A percentile compares a stretch with the other conserved stretches of the same genome.
These are phyloP conservation scores for Plotosus lineatus DNA, from an alignment of 2,113 vertebrate species.

Conservation along the genomic window DNA sequence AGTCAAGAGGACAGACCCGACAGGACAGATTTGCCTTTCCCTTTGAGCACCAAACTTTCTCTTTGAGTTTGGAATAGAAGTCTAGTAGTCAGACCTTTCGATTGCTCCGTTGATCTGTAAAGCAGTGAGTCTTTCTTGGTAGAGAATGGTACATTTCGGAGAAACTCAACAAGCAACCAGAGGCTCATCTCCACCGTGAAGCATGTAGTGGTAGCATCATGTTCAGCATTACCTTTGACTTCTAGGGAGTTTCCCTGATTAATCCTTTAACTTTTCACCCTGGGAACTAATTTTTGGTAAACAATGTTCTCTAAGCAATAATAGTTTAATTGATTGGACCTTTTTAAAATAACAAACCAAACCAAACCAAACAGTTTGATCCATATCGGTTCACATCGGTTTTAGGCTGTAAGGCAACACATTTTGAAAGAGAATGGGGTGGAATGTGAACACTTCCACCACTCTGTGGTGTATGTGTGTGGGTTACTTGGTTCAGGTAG, in stretches of 20 bases:
- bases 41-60: too few species aligned
- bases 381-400: background rate
- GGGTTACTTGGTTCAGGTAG: constrained; percentile 56
- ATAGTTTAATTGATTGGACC: too few species aligned
- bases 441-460: background rate
- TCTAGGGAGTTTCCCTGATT: background rate
- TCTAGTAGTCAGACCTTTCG: too few species aligned
- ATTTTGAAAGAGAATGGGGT: background rate
- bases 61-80: too few species aligned
- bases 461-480: background rate
- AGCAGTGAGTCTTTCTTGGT: too few species aligned
- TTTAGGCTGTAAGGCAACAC: background rate
- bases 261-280: background rate
- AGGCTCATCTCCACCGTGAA: background rate
- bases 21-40: too few species aligned
- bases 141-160: background rate
- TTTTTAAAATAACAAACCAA: too few species aligned
- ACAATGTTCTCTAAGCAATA: background rate
- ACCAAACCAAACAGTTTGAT: background rate
- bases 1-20: too few species aligned
- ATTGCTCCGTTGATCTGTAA: too few species aligned
- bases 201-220: background rate
- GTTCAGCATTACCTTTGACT: background rate
- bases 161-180: background rate
- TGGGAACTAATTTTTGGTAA: background rate